Evolutionary conservation across 92 coral and sea anemone species (phyloP).

Genomic region (Umimayanthus chanpuru): DNA sequence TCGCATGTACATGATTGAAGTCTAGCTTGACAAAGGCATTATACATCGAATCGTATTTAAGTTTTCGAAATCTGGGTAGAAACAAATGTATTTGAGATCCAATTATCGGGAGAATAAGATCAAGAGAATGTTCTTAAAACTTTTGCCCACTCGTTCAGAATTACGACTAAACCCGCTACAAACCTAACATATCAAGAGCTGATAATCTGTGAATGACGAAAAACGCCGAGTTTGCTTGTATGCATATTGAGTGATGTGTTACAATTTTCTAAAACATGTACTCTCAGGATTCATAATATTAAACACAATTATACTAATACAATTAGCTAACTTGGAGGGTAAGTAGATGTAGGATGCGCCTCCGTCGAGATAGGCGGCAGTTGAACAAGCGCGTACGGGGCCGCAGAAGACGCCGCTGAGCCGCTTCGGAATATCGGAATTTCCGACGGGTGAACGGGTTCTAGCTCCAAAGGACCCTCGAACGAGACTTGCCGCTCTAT

Average conservation of each 20-base stretch:
- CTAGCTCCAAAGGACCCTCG: constrained; percentile 72
- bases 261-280: not conserved
- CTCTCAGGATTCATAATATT: not conserved
- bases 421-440: constrained; percentile 73
- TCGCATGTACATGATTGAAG: too few relatives aligned
- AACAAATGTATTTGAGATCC: not conserved
- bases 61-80: not conserved
- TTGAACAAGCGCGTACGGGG: constrained; percentile 79
- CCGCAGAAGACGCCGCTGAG: constrained; percentile 62
- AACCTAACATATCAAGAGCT: not conserved
- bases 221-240: not conserved
- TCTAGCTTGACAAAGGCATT: not conserved
- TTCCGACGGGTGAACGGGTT: constrained; percentile 79
- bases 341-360: constrained; percentile 43
- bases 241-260: not conserved
- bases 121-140: not conserved
- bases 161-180: not conserved
- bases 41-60: not conserved
- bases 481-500: constrained; percentile 55
- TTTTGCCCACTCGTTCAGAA: not conserved
- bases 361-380: constrained; percentile 87
- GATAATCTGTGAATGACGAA: not conserved
- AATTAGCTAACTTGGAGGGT: constrained; percentile 53
- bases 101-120: not conserved
- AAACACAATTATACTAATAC: not conserved